Evolutionary conservation across 1,140 invertebrate genomes (phyloP), one percentile per base, ranked within the genome.

Genomic region (Leptestheria dahalacensis): DNA sequence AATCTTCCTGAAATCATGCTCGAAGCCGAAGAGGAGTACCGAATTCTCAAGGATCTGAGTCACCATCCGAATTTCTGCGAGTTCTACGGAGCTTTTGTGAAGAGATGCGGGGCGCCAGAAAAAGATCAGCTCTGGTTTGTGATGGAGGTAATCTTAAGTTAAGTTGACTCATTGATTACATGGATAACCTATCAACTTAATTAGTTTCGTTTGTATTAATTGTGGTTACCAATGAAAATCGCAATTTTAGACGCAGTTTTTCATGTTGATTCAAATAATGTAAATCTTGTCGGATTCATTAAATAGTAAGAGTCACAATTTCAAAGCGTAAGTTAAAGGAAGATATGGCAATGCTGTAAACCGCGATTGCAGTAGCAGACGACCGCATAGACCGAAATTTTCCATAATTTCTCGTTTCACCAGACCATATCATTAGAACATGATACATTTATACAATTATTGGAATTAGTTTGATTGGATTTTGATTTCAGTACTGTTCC

Each of bases 21-120:
- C 1, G 78, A 84, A 61, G 82, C 92, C 50, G 80, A 88, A 65
- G 85, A 91, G 64, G 91, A 94, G 70, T 91, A 88, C 70, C 79
- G 77, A 48, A 81, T 91, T n/a, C 73, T 93, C 6, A 78, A 82
- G 48, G 84, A 91, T 62, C 80, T 88, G 57, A 80, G 83, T 0
- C 73, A 78, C 48, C 85, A 91, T 70, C 76, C 80, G 0, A 91
- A 91, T 73, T 73, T 95, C 6, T 82, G 87, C 0, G 81, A 85
- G 57, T 93, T 92, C 70, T 86, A 88, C 69, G 89, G 88, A 25
- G 82, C 84, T 18, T 92, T 83, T 71, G 80, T 84, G 62, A 82
- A 81, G 57, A 78, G 78, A 61, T 77, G 75, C 6, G 73, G 72
- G 48, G 74, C 72, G 59, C 73, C 73, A 10, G 74, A 78, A 6